Evolutionary conservation across 2,888 invertebrate species (phyloP).

Genomic region (Ochropacha duplaris): DNA sequence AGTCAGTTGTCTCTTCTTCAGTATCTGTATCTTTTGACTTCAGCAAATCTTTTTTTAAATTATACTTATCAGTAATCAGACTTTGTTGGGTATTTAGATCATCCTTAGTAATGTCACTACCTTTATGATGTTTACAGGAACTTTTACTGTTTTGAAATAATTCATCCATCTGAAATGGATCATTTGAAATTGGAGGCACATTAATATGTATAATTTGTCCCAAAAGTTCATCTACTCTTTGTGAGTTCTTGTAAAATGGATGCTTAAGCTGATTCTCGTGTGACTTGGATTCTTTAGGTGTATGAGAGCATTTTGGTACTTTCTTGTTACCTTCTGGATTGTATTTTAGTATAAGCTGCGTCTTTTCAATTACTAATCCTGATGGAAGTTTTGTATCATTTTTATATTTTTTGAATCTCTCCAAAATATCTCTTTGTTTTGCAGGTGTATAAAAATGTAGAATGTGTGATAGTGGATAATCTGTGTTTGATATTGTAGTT

Average conservation of each 20-base stretch:
- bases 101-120: background rate
- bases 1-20: slow-evolving; percentile 16
- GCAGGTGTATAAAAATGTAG: background rate
- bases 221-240: slow-evolving; percentile 54
- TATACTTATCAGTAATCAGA: background rate
- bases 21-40: background rate
- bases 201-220: slow-evolving; percentile 49
- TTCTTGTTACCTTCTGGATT: slow-evolving; percentile 35
- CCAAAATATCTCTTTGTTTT: background rate
- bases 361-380: slow-evolving; percentile 51
- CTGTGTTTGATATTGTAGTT: background rate
- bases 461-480: slow-evolving; percentile 1
- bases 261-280: slow-evolving; percentile 58
- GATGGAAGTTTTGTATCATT: slow-evolving; percentile 30
- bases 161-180: slow-evolving; percentile 35
- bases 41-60: background rate
- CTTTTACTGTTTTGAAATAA: slow-evolving; percentile 25
- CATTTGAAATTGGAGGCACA: slow-evolving; percentile 33
- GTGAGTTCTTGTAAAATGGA: slow-evolving; percentile 61
- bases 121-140: slow-evolving; percentile 30
- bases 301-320: slow-evolving; percentile 58
- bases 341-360: slow-evolving; percentile 50
- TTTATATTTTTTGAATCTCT: slow-evolving; percentile 24
- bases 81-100: background rate
- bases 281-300: slow-evolving; percentile 43